phyloP scores from a whole-genome alignment of 2,797 vertebrate species.

The Phataginus tricuspis region DNA sequence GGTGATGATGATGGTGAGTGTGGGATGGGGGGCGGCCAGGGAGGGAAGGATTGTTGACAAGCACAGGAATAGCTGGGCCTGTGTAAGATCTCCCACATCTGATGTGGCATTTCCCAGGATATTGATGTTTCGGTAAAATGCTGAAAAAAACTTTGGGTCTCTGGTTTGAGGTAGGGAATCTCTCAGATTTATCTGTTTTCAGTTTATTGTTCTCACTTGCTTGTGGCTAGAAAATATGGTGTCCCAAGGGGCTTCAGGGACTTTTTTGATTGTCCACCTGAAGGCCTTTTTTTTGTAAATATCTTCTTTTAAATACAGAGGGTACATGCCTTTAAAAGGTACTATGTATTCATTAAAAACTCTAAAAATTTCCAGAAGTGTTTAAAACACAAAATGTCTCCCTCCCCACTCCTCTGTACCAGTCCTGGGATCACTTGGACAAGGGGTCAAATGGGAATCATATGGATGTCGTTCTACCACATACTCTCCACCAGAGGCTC shows the following conservation, averaged over 20 bases:
- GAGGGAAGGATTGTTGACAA: not conserved
- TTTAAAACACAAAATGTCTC: not conserved
- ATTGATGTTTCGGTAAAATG: not conserved
- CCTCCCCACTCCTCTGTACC: not conserved
- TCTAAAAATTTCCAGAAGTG: not conserved
- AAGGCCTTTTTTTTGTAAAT: not conserved
- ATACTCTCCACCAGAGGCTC: not conserved
- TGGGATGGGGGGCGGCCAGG: not conserved
- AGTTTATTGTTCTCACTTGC: not conserved
- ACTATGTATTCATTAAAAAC: not conserved
- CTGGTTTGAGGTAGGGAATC: not conserved
- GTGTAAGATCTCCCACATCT: not conserved
- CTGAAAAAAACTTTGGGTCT: not conserved
- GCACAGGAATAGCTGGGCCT: not conserved
- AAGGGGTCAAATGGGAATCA: not conserved
- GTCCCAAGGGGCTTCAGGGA: not conserved
- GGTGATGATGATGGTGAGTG: not conserved
- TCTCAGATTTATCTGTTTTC: not conserved
- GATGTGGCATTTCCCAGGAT: not conserved
- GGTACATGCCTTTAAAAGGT: not conserved
- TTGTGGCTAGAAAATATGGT: not conserved
- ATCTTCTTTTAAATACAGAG: not conserved
- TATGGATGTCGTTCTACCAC: not conserved
- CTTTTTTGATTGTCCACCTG: not conserved
- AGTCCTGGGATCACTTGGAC: not conserved